These are phyloP conservation scores for Pygoscelis antarcticus DNA, from an alignment of 2,113 vertebrate species.

Conservation along the genomic window DNA sequence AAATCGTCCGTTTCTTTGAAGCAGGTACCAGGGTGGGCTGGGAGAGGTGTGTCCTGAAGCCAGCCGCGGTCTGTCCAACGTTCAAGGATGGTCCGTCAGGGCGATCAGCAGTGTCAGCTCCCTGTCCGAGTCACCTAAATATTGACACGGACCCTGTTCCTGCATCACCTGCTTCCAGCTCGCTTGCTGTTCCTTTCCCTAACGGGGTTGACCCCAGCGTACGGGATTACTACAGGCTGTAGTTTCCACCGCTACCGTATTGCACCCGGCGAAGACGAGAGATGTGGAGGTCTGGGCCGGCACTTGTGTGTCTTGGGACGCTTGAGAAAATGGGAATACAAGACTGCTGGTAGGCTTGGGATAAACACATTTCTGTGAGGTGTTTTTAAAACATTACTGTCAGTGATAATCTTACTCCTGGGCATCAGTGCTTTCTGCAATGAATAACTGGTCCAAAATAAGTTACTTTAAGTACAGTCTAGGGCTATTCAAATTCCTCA, in stretches of 20 bases:
- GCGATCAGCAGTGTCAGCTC: not conserved
- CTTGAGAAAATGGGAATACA: not conserved
- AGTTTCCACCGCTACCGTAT: rapidly evolving
- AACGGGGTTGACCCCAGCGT: rapidly evolving
- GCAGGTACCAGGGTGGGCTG: not conserved
- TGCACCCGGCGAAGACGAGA: not conserved
- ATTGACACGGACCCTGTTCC: rapidly evolving
- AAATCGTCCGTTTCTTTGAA: not conserved
- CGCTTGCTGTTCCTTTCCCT: not conserved
- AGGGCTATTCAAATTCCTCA: not conserved
- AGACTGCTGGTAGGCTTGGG: not conserved
- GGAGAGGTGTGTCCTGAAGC: not conserved
- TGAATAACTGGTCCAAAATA: not conserved
- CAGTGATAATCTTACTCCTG: not conserved
- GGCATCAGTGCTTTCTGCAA: not conserved
- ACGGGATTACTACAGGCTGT: rapidly evolving
- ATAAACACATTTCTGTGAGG: not conserved
- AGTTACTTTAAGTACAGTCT: not conserved
- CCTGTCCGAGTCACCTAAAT: rapidly evolving
- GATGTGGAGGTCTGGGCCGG: rapidly evolving
- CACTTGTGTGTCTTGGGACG: rapidly evolving
- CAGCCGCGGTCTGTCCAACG: rapidly evolving
- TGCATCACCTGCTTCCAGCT: not conserved
- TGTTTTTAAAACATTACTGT: not conserved
- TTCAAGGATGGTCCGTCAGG: not conserved